Evolutionary conservation across 2,888 invertebrate genomes (phyloP), one percentile per base, ranked within the genome.

Genomic region (Lumbricus terrestris): DNA sequence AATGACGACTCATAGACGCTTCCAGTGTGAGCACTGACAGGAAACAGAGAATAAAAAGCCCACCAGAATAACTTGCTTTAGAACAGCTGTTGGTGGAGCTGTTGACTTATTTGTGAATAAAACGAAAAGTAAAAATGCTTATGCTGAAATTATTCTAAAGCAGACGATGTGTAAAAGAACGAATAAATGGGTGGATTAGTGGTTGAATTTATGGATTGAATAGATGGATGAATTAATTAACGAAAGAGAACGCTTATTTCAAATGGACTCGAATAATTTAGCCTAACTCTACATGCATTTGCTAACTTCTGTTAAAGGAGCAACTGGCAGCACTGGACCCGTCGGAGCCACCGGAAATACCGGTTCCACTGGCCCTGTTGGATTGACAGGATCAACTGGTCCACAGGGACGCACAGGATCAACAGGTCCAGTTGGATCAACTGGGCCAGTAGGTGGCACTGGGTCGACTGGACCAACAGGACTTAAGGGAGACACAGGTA

Each of bases 401-500:
- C 88, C 89, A 89, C 69, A 47, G 40, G 90, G 90, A 37, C 33
- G 23, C 16, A 82, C 35, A 20, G 90, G 90, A 40, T 33, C 40
- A 4, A 42, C 34, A 29, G 90, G 90, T 34, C 69, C 69, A 29
- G 13, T 82, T n/a, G 90, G 90, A 83, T 34, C 90, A 34, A 38
- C 90, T 35, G 90, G 90, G 15, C 40, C 38, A 42, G 29, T 82
- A 11, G 82, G 89, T 5, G 35, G 11, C 20, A 90, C 88, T 15
- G 90, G 90, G 20, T 34, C 82, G n/a, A 82, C 90, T 33, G 90
- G 90, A n/a, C 33, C 42, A 1, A 33, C 38, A 47, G 90, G 90
- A n/a, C 38, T 54, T 8, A 38, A 69, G n/a, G 90, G 90, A n/a
- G 34, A 20, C 23, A 89, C 42, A 40, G 90, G 90, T 34, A 69